phyloP scores from a whole-genome alignment of 1,140 invertebrate species.

The Eurosta solidaginis region DNA sequence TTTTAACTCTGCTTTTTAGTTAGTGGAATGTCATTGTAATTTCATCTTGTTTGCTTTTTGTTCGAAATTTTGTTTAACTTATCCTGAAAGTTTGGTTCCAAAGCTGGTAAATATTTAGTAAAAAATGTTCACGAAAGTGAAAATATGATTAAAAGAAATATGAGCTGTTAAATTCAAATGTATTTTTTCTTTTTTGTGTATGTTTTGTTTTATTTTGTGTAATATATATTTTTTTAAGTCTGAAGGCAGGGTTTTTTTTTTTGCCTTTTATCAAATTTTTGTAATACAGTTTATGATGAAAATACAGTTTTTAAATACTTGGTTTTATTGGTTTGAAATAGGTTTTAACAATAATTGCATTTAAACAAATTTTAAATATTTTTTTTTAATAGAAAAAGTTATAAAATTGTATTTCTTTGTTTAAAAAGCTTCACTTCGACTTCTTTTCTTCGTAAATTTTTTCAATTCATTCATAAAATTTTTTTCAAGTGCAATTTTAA shows the following conservation, averaged over 20 bases:
- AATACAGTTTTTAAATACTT: conserved; percentile 22
- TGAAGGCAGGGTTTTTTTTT: neutral
- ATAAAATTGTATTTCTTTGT: too few relatives aligned
- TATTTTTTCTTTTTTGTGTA: too few relatives aligned
- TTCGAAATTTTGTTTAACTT: neutral
- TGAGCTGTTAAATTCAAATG: too few relatives aligned
- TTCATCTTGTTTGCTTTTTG: neutral
- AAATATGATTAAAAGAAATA: too few relatives aligned
- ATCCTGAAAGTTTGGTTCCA: too few relatives aligned
- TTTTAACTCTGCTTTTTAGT: neutral
- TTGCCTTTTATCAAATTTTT: neutral
- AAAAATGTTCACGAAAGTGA: neutral
- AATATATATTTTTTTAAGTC: neutral
- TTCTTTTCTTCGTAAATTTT: too few relatives aligned
- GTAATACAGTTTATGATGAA: conserved; percentile 27
- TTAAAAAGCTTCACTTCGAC: too few relatives aligned
- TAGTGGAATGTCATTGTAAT: conserved; percentile 21
- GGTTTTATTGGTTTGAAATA: neutral
- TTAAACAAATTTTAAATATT: too few relatives aligned
- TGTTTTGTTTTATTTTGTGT: neutral
- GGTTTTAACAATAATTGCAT: too few relatives aligned
- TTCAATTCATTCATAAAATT: too few relatives aligned
- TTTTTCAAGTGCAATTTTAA: too few relatives aligned
- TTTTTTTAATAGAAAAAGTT: too few relatives aligned
- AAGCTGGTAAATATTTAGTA: neutral